Conservation (phyloP, 92 coral and sea anemone species). For the Parazoanthus darwini region DNA sequence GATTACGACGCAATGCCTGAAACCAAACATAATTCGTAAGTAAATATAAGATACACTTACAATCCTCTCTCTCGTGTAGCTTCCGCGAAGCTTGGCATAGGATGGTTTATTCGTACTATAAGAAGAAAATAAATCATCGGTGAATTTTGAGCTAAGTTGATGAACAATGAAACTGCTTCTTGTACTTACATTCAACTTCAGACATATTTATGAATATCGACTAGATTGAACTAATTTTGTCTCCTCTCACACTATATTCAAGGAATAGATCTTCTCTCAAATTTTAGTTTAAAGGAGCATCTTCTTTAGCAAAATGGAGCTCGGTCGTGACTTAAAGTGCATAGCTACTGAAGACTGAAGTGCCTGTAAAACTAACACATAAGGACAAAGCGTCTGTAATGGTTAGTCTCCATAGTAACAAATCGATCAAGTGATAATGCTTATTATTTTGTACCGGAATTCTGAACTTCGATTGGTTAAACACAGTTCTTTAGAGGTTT, state of each 20-base stretch:
- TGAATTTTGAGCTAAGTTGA: neutral
- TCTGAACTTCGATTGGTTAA: slow-evolving; percentile 25
- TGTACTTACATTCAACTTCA: slow-evolving; percentile 76
- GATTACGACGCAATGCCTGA: slow-evolving; percentile 6
- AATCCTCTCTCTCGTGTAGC: slow-evolving; percentile 91
- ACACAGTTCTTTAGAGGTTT: slow-evolving; percentile 26
- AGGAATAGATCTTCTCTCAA: neutral
- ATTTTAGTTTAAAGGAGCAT: neutral
- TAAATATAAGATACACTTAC: slow-evolving; percentile 60
- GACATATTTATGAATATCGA: slow-evolving; percentile 50
- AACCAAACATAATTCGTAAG: slow-evolving; percentile 5
- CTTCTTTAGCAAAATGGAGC: neutral
- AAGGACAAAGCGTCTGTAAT: slow-evolving; percentile 28
- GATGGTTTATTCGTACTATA: slow-evolving; percentile 82
- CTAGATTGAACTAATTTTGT: slow-evolving; percentile 6
- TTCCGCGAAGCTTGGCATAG: slow-evolving; percentile 81
- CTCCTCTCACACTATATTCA: neutral
- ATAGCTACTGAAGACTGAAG: slow-evolving; percentile 15
- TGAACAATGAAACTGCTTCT: neutral
- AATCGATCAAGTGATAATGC: neutral
- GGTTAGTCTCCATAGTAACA: slow-evolving; percentile 42
- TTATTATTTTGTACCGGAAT: slow-evolving; percentile 4
- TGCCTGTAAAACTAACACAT: neutral
- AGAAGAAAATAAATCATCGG: neutral
- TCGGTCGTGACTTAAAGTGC: neutral